Percentiles rank a stretch among this genome's conserved stretches.
Conservation (phyloP, 1,140 invertebrate genomes). For the Batillaria attramentaria region DNA sequence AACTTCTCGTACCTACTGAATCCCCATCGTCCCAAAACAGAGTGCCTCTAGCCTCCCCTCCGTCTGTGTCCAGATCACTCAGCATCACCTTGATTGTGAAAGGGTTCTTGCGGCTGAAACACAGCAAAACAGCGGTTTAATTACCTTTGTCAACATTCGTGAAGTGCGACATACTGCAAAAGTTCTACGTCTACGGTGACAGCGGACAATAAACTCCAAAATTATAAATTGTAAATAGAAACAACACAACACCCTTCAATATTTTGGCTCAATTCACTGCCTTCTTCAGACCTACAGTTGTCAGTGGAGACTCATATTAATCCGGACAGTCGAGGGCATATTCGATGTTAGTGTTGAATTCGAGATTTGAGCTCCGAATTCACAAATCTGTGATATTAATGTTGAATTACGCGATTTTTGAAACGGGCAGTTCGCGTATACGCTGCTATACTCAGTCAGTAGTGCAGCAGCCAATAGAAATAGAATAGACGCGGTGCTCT, state of each 20-base stretch:
- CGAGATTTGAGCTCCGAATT: too few species aligned
- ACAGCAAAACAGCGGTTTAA: not conserved
- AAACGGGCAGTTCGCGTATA: too few species aligned
- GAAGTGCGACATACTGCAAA: too few species aligned
- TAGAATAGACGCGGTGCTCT: too few species aligned
- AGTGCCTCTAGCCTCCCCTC: constrained; percentile 47
- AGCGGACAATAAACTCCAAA: not conserved
- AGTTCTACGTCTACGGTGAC: not conserved
- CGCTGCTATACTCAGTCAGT: too few species aligned
- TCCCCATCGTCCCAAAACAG: constrained; percentile 68
- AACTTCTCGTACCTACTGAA: constrained; percentile 50
- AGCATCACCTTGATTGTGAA: constrained; percentile 45
- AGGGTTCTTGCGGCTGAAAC: constrained; percentile 55
- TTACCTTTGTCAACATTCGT: too few species aligned
- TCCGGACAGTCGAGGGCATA: too few species aligned
- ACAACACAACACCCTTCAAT: not conserved
- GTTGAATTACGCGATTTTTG: too few species aligned
- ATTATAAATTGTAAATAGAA: constrained; percentile 2
- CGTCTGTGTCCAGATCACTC: constrained; percentile 36
- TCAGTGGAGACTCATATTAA: not conserved
- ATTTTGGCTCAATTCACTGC: not conserved
- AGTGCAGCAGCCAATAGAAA: too few species aligned
- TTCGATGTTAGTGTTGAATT: too few species aligned
- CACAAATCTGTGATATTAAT: too few species aligned
- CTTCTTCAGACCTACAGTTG: not conserved